Evolutionary conservation across 2,113 vertebrate species (phyloP), one percentile per base, ranked within the genome.

Genomic region (Dipodomys stephensi): DNA sequence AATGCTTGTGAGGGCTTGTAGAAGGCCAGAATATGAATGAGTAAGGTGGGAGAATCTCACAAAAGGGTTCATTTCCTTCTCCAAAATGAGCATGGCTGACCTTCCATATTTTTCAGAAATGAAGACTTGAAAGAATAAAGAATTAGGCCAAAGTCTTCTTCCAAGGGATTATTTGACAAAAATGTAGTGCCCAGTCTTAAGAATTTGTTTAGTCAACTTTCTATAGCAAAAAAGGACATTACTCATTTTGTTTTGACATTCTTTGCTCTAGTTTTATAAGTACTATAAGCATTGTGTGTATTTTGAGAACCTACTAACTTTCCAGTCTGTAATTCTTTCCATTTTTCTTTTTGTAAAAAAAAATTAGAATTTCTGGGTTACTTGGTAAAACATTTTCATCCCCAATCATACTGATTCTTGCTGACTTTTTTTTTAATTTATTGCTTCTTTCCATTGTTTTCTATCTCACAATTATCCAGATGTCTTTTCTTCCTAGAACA

Each of bases 151-250:
- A 32, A 39, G 28, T 57, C 27, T 78, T 7, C 27, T 73, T 3
- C 68, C 44, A 44, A 68, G 39, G 6, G 23, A 62, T 35, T 27
- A 73, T 87, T 77, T 44, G 12, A 71, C 25, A n/a, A 79, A 79
- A 68, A 74, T 83, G 73, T 89, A 19, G 35, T 35, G 46, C 23
- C 44, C 1, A 79, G 32, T 89, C 28, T 67, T 62, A 60, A 91
- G 71, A 83, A 18, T 57, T n/a, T 49, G 32, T 67, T 85, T 83
- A 86, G 13, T 86, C 65, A 90, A 60, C 27, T 80, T 83, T 78
- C n/a, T 32, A 16, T 0, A 89, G 65, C 30, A 87, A 91, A 27
- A 69, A 92, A 79, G 9, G 20, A 82, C 88, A 77, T 3, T 11
- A 62, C 86, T 87, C 46, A 22, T 62, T 84, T 78, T 49, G 39